phyloP scores from a whole-genome alignment of 2,888 invertebrate genomes.

The Drosophila siamana region DNA sequence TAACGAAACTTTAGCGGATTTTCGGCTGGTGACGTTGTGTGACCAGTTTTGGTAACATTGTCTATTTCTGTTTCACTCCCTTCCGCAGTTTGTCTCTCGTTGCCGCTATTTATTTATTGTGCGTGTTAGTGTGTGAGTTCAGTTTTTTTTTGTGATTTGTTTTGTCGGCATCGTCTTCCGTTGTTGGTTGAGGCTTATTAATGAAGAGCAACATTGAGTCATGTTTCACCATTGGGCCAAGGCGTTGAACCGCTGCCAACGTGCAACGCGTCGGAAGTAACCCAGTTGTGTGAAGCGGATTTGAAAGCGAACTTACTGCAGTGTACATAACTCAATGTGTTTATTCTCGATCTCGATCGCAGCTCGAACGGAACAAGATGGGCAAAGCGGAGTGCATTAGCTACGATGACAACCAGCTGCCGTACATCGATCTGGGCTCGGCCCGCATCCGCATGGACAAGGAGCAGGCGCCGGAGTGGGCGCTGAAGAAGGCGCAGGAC shows the following conservation, averaged over 20 bases:
- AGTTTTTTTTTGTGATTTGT: not conserved
- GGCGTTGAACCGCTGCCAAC: constrained; percentile 64
- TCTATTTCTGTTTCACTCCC: constrained; percentile 39
- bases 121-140: not conserved
- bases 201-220: constrained; percentile 74
- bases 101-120: constrained; percentile 12
- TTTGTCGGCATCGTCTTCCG: constrained; percentile 54
- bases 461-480: constrained; percentile 87
- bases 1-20: constrained; percentile 29
- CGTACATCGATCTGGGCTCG: constrained; percentile 88
- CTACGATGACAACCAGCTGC: constrained; percentile 87
- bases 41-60: constrained; percentile 70
- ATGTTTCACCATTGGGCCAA: constrained; percentile 62
- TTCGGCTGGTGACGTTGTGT: constrained; percentile 58
- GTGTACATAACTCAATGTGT: constrained; percentile 53
- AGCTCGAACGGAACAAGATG: constrained; percentile 68
- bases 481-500: constrained; percentile 88
- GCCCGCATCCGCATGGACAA: constrained; percentile 88
- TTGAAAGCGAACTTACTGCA: not conserved
- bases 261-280: constrained; percentile 62
- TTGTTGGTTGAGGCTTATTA: constrained; percentile 43
- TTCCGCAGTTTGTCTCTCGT: constrained; percentile 11
- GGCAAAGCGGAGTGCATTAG: constrained; percentile 84
- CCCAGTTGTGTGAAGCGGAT: constrained; percentile 57
- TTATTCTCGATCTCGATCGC: constrained; percentile 65